Evolutionary conservation across 2,113 vertebrate species (phyloP).

Genomic region (Glaucomys volans): DNA sequence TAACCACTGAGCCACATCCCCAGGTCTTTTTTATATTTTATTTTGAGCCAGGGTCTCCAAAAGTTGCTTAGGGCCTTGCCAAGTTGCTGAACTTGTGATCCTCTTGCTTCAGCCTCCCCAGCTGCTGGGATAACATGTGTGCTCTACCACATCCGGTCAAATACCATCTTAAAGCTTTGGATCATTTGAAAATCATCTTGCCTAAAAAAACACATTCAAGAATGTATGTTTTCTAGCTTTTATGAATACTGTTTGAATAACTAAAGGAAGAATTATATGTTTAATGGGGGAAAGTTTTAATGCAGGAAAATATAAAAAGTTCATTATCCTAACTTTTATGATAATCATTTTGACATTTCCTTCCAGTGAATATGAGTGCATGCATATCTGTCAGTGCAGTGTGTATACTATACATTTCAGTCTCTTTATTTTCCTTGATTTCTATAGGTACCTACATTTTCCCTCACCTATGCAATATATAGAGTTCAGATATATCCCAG

Average conservation of each 20-base stretch:
- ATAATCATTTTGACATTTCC: not conserved
- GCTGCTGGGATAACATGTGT: too few species aligned
- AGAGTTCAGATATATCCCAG: not conserved
- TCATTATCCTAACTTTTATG: not conserved
- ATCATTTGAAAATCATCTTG: constrained; percentile 28
- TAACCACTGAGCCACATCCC: too few species aligned
- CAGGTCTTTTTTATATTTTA: too few species aligned
- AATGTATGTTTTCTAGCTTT: not conserved
- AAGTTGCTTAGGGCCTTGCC: too few species aligned
- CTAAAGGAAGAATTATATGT: not conserved
- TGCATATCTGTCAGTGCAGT: not conserved
- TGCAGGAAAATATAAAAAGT: not conserved
- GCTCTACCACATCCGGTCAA: too few species aligned
- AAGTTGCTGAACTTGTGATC: too few species aligned
- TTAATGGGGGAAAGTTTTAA: not conserved
- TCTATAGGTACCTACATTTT: not conserved
- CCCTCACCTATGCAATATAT: not conserved
- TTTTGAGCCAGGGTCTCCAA: too few species aligned
- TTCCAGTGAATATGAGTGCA: not conserved
- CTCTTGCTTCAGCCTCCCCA: too few species aligned
- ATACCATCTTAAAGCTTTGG: not conserved
- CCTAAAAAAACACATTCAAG: not conserved
- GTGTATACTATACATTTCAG: not conserved
- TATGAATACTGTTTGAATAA: not conserved
- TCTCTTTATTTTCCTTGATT: not conserved